Conservation (phyloP, 2,113 vertebrate genomes). For the Zosterops lateralis region DNA sequence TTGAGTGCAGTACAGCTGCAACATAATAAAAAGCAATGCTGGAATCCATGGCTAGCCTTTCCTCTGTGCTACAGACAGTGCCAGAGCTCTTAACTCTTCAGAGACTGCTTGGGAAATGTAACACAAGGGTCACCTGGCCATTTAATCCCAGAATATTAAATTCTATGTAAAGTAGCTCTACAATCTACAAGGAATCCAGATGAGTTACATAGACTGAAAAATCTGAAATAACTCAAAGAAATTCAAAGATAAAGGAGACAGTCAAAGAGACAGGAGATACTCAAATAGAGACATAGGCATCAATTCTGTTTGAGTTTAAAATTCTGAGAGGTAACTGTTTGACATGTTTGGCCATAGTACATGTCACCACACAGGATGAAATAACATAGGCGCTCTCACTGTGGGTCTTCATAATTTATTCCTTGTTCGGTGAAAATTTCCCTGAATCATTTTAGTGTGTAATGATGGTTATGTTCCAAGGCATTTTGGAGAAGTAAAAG, state of each 20-base stretch:
- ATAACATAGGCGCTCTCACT: not conserved
- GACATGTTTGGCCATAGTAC: not conserved
- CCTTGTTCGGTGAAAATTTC: not conserved
- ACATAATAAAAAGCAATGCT: conserved; percentile 65
- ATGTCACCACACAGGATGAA: not conserved
- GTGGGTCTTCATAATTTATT: not conserved
- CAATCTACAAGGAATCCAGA: not conserved
- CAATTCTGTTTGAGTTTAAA: not conserved
- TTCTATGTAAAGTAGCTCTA: not conserved
- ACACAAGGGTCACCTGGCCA: not conserved
- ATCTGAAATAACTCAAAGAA: not conserved
- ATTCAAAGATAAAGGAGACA: not conserved
- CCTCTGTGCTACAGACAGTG: not conserved
- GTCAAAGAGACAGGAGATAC: not conserved
- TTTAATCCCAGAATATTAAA: not conserved
- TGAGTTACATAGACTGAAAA: not conserved
- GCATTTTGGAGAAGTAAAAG: not conserved
- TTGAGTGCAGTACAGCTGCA: conserved; percentile 67
- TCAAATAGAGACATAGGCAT: not conserved
- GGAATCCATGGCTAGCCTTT: conserved; percentile 38
- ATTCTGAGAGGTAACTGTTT: not conserved
- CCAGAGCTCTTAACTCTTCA: conserved; percentile 63
- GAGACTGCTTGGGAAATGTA: not conserved
- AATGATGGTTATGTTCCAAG: not conserved
- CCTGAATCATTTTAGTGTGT: not conserved